Evolutionary conservation across 1,140 invertebrate genomes (phyloP), one percentile per base, ranked within the genome.

Genomic region (Aphaenogaster ashmeadi): DNA sequence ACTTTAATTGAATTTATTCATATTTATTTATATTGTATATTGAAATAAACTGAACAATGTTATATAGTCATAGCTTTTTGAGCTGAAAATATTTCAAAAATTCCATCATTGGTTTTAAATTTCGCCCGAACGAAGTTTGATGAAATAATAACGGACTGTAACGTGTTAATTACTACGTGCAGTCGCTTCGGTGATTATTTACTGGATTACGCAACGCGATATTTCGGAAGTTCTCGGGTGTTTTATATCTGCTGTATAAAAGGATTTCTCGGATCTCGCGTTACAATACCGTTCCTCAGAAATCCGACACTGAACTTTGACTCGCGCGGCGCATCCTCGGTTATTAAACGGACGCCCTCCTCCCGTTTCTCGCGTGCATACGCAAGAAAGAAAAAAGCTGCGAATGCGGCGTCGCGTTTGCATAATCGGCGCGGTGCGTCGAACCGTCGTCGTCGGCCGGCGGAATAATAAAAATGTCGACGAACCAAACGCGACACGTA

Each of bases 381-480:
- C 47, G 47, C 44, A 60, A 38, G 21, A 83, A 36, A 36, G 27
- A 66, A 69, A 88, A 56, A 21, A 44, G 15, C 6, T n/a, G 75
- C 27, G 64, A 44, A 44, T 47, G 44, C 58, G 58, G 9, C 58
- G 66, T 69, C 44, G 44, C 74, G 58, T 79, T 88, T 89, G 67
- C 86, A 89, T 88, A 88, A 89, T 87, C 56, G 58, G 2, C 18
- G 60, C 67, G 69, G 72, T 83, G 69, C 71, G 54, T 83, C 78
- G 64, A 89, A 87, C 74, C 47, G 58, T 52, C 27, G 13, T 27
- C 44, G 47, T 52, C 71, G 62, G 11, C 54, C 27, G 69, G 8
- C 18, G 38, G 72, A 71, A 87, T 64, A 88, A 88, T 89, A 85
- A 88, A 89, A 85, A 88, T 77, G 56, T 88, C 56, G 72, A 50